Base-by-base conservation (phyloP, 1,140 invertebrate genomes). In the Brachionus rotundiformis region DNA sequence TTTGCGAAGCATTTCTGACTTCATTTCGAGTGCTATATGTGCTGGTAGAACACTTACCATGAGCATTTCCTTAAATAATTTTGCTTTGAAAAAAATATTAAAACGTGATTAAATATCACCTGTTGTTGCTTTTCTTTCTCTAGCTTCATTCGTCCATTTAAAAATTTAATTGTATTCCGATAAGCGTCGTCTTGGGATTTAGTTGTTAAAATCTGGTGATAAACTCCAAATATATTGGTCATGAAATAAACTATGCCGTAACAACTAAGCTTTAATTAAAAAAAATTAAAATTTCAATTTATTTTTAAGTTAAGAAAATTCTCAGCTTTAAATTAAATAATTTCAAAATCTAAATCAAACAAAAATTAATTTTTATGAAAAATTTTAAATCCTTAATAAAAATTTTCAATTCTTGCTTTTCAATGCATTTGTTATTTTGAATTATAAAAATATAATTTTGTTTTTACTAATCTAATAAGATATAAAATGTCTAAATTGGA, bases 61-160 rank as follows among this genome's bases (percentile, higher is more conserved):
- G 23, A 81, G 47, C 36, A 54, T 65, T 68, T 81, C 79, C 76
- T 79, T 79, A 23, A 29, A 59, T 29, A 39, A 79, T 59, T 0
- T 25, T 33, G 4, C 2, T 23, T n/a, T n/a, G n/a, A 27, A 33
- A 6, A 77, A 77, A 29, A 11, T 33, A 59, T 10, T n/a, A 31
- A 71, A 16, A n/a, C n/a, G n/a, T n/a, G n/a, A n/a, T n/a, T n/a
- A n/a, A n/a, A n/a, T n/a, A n/a, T 39, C 41, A 44, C 19, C 33
- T 81, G 79, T 49, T 81, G 36, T 39, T 81, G 54, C 31, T 68
- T 63, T 41, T 81, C 79, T 63, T 54, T 31, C 49, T 81, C 79
- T 19, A 81, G 33, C 23, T 63, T 47, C 25, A 81, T 65, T n/a
- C 79, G 29, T 59, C 39, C 63, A 47, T 68, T 41, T 31, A 81